phyloP scores from a whole-genome alignment of 2,113 vertebrate genomes.

The Picathartes gymnocephalus region DNA sequence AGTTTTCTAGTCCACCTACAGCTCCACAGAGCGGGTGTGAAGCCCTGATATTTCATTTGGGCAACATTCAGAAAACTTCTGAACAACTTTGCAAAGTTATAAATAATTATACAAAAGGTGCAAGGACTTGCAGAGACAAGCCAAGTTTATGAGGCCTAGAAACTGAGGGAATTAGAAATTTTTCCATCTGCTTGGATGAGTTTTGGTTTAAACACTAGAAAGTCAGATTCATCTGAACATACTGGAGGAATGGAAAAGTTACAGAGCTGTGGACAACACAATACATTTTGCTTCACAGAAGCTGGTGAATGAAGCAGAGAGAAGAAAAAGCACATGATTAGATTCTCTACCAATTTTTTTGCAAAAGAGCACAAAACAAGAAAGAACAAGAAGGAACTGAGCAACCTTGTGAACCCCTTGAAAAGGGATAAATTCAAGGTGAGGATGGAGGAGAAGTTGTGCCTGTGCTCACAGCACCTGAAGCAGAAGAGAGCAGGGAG shows the following conservation, averaged over 20 bases:
- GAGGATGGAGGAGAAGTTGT: not conserved
- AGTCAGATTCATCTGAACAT: not conserved
- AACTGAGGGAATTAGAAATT: not conserved
- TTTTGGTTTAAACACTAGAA: not conserved
- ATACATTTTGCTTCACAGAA: not conserved
- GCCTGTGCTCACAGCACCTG: not conserved
- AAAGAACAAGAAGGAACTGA: not conserved
- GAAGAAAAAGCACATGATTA: not conserved
- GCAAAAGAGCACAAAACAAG: not conserved
- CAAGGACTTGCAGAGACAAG: not conserved
- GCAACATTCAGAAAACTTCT: not conserved
- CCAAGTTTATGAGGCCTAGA: not conserved
- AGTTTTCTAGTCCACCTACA: not conserved
- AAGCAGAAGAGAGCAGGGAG: not conserved
- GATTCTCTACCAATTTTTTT: not conserved
- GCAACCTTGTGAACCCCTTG: not conserved
- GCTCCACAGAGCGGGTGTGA: not conserved
- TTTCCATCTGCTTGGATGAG: conserved; percentile 12
- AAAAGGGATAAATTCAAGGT: not conserved
- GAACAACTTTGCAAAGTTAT: not conserved
- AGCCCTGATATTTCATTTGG: not conserved
- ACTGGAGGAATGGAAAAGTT: not conserved
- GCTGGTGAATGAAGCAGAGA: not conserved
- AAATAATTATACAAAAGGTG: not conserved
- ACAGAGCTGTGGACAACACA: not conserved